Evolutionary conservation across 2,797 vertebrate genomes (phyloP), one percentile per base, ranked within the genome.

Genomic region (Brachymystax lenok): DNA sequence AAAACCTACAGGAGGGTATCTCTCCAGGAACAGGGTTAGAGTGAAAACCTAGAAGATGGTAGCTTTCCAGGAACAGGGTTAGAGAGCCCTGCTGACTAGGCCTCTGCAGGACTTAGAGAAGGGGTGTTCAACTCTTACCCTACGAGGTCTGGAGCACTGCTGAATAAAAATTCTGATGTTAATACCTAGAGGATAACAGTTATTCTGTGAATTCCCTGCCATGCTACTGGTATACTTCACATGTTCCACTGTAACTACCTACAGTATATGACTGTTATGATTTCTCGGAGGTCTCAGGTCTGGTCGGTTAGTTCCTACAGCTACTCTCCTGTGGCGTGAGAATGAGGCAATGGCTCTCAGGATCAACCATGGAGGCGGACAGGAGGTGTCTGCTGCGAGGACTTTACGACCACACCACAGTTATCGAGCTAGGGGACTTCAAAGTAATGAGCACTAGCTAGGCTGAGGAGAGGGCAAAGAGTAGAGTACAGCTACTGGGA

Each of bases 381-480:
- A 85, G 84, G 67, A 79, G 81, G 68, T 59, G 77, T 83, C 81
- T 81, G 74, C 66, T 16, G 71, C 59, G 68, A 69, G 67, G 24
- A 52, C 74, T 84, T 84, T 67, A 81, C 28, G 40, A 70, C 14
- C 59, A 17, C 73, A 8, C 30, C 69, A 8, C 30, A 76, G 56
- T 74, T 80, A 80, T 87, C 6, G 6, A 33, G 66, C 13, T 6
- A 76, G 79, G 72, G 51, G 79, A 71, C 80, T 66, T 70, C 28
- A 24, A 3, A 75, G 84, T 83, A 86, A 78, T 79, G 82, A 88
- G 86, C 66, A 0, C 0, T 27, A 74, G 19, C 71, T 69, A 52
- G 61, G 21, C 30, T 33, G 40, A 66, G 73, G 78, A 69, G 78
- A 67, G 76, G 76, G 74, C 72, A 81, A 61, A 80, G 69, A 80